Base-by-base conservation (phyloP, 2,888 invertebrate species). In the Dusona sp. region DNA sequence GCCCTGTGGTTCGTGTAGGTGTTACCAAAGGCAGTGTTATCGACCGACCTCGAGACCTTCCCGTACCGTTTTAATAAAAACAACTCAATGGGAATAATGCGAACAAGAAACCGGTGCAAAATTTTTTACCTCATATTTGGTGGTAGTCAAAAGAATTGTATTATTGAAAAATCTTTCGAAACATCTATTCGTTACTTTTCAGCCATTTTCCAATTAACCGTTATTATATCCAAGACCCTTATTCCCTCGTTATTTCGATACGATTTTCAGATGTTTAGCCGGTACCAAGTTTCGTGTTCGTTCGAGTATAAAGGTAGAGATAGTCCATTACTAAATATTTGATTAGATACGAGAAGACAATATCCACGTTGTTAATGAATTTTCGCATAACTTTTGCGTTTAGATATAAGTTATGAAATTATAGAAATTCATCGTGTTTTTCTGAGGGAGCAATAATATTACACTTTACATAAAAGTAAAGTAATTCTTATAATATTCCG, bases 41-140 rank as follows among this genome's bases (percentile, higher is more conserved):
- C 91, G 91, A 91, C 90, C 91, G 90, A 74, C 72, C 87, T 88
- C 83, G 61, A 86, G 83, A 87, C 85, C 72, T 70, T 79, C 67
- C 80, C 73, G 68, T 45, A 83, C 54, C 48, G 48, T 79, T 25
- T 48, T 70, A 25, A 33, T 64, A 11, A 51, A 48, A 25, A 42
- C 51, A 73, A 36, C 64, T 61, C 29, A 61, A 61, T 61, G 29
- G 16, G 13, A 61, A 61, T 29, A 61, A 29, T 29, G 29, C 25
- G 42, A 25, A 45, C 36, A n/a, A 33, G 9, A 38, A 42, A 61
- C 45, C 9, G 25, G 42, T n/a, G 7, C 45, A 48, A 45, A 19
- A 29, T 45, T 29, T 45, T 42, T 57, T 13, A n/a, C 25, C 6
- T 25, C 19, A 25, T 13, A 42, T 68, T 42, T 68, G 3, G 9